phyloP scores from a whole-genome alignment of 2,113 vertebrate species.

The Choloepus hoffmanni region DNA sequence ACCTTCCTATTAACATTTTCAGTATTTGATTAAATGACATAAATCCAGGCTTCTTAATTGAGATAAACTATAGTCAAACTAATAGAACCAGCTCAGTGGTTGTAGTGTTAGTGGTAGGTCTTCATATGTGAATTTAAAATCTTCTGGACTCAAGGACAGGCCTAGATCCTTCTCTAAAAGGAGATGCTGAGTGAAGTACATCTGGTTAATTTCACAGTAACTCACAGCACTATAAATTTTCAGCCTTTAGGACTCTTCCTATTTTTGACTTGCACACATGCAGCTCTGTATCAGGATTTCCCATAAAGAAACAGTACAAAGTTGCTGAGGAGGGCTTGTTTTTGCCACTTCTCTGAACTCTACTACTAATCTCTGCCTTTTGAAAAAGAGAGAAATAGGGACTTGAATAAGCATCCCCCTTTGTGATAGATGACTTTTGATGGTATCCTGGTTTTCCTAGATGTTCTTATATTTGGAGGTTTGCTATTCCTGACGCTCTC shows the following conservation, averaged over 20 bases:
- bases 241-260: not conserved
- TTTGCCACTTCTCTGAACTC: not conserved
- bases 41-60: not conserved
- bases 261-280: not conserved
- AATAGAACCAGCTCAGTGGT: not conserved
- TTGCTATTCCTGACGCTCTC: not conserved
- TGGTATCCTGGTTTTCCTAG: slow-evolving; percentile 3
- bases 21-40: not conserved
- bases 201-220: not conserved
- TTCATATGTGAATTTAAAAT: slow-evolving; percentile 33
- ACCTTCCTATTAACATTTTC: not conserved
- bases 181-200: not conserved
- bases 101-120: not conserved
- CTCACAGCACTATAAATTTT: not conserved
- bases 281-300: not conserved
- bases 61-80: not conserved
- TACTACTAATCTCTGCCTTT: not conserved
- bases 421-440: not conserved
- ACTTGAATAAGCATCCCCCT: not conserved
- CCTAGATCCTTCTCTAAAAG: not conserved
- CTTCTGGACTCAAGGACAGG: not conserved
- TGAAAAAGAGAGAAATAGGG: not conserved
- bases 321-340: not conserved
- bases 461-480: not conserved
- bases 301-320: not conserved